A percentile compares a stretch with the other conserved stretches of the same genome.
Conservation (phyloP, 2,888 invertebrate species). For the Lutraria lutraria region DNA sequence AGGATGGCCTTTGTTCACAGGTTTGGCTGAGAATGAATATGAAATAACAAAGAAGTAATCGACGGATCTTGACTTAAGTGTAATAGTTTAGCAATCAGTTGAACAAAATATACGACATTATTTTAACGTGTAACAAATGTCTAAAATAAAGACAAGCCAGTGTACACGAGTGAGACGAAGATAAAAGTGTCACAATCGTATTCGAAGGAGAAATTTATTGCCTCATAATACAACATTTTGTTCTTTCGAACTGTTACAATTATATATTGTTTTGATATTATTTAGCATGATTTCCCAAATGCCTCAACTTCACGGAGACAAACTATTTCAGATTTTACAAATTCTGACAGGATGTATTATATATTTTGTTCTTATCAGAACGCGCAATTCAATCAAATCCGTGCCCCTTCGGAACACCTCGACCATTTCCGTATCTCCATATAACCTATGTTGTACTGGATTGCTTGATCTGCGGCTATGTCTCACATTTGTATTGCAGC, state of each 20-base stretch:
- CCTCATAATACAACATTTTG: background rate
- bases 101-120: background rate
- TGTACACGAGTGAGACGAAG: background rate
- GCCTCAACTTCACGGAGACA: background rate
- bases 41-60: background rate
- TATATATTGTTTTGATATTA: constrained; percentile 1
- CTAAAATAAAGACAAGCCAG: background rate
- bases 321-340: background rate
- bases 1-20: too few species aligned
- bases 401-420: too few species aligned
- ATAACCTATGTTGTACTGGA: too few species aligned
- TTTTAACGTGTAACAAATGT: background rate
- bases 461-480: too few species aligned
- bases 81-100: background rate
- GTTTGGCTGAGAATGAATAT: too few species aligned
- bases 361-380: background rate
- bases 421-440: too few species aligned
- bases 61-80: background rate
- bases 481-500: too few species aligned
- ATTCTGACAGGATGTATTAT: background rate
- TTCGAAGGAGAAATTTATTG: background rate
- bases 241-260: background rate
- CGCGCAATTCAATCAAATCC: background rate
- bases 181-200: background rate
- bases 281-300: constrained; percentile 8